Percentiles rank a stretch among this genome's conserved stretches.
These are phyloP conservation scores for Dendrolimus houi DNA, from an alignment of 2,888 invertebrate species.

Conservation along the genomic window DNA sequence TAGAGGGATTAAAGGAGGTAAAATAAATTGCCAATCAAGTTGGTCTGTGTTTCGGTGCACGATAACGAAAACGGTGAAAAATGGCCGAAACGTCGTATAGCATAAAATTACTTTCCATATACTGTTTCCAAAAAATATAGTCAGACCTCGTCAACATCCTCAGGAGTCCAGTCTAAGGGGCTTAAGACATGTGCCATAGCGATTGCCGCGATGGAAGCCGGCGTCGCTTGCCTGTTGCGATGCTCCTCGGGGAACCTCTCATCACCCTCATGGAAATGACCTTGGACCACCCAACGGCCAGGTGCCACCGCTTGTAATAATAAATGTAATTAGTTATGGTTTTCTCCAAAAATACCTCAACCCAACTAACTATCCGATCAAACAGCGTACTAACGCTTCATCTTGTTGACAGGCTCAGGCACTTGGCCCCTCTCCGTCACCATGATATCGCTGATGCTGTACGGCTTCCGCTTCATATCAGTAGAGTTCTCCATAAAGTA, in stretches of 20 bases:
- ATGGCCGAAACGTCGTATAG: no score
- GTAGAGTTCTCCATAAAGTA: constrained; percentile 44
- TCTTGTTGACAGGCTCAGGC: constrained; percentile 53
- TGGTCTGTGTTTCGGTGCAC: no score
- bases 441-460: constrained; percentile 52
- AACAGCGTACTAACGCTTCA: constrained; percentile 42
- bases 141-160: constrained; percentile 52
- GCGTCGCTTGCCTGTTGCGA: constrained; percentile 55
- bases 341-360: no score
- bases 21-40: no score
- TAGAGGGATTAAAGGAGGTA: no score
- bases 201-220: constrained; percentile 51
- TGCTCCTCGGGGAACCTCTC: constrained; percentile 51
- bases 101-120: no score
- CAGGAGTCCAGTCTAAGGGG: constrained; percentile 43
- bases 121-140: not conserved
- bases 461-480: constrained; percentile 48
- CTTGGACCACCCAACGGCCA: constrained; percentile 56
- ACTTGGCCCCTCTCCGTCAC: constrained; percentile 39
- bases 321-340: no score
- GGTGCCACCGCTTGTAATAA: constrained; percentile 44
- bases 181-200: constrained; percentile 50
- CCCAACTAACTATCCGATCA: no score
- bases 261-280: constrained; percentile 56
- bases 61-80: no score